A percentile compares a stretch with the other conserved stretches of the same genome.
phyloP scores from a whole-genome alignment of 2,888 invertebrate species.

The Campoplex nolae region DNA sequence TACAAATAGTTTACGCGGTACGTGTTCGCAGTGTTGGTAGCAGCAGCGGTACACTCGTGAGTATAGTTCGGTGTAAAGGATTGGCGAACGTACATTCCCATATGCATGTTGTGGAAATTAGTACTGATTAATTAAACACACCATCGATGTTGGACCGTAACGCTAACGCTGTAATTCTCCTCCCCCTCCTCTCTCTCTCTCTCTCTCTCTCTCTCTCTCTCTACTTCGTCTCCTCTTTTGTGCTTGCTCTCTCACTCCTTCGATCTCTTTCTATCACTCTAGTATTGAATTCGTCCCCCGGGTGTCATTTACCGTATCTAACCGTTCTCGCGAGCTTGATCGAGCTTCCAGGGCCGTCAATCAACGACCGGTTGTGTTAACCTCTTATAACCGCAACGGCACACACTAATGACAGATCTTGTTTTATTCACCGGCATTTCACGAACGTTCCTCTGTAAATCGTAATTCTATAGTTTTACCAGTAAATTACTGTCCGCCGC shows the following conservation, averaged over 20 bases:
- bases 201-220: not conserved
- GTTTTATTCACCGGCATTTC: not conserved
- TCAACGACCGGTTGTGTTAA: slow-evolving; percentile 45
- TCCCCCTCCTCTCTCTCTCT: not conserved
- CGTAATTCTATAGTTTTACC: not conserved
- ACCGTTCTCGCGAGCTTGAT: slow-evolving; percentile 38
- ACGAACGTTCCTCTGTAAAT: not conserved
- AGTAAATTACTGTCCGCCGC: not conserved
- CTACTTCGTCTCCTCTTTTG: not conserved
- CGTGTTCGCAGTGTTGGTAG: not conserved
- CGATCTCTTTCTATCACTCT: slow-evolving; percentile 15
- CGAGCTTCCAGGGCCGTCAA: slow-evolving; percentile 40
- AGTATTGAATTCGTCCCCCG: slow-evolving; percentile 7
- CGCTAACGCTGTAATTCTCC: slow-evolving; percentile 27
- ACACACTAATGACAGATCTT: slow-evolving; percentile 36
- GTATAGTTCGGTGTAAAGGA: slow-evolving; percentile 1
- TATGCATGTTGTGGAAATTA: slow-evolving; percentile 53
- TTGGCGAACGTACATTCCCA: slow-evolving; percentile 9
- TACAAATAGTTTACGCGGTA: slow-evolving; percentile 19
- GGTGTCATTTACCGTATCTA: slow-evolving; percentile 52
- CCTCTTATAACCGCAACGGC: slow-evolving; percentile 34
- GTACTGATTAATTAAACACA: slow-evolving; percentile 66
- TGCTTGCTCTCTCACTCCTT: not conserved
- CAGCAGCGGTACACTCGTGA: not conserved
- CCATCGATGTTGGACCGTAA: slow-evolving; percentile 19